Evolutionary conservation across 2,113 vertebrate species (phyloP).

Genomic region (Cottus gobio): DNA sequence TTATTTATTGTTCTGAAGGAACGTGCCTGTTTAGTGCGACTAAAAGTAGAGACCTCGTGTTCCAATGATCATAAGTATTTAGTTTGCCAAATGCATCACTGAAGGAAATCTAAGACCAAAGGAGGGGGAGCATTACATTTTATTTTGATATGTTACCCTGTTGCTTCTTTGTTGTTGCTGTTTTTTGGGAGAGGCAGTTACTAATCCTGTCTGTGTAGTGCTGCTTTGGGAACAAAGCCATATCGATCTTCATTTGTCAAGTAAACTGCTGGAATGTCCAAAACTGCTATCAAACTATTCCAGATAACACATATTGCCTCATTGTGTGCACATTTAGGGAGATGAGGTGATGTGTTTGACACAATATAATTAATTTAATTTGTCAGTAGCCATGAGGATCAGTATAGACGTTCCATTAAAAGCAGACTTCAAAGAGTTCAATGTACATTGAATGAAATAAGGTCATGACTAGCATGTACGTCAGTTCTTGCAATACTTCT

Average conservation of each 20-base stretch:
- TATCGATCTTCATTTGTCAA: constrained; percentile 3
- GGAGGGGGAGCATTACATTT: not conserved
- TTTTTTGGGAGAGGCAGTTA: not conserved
- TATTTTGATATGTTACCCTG: constrained; percentile 4
- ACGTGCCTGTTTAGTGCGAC: constrained; percentile 23
- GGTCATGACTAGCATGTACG: not conserved
- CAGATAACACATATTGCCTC: not conserved
- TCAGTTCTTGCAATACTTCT: not conserved
- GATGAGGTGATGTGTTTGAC: not conserved
- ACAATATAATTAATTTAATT: not conserved
- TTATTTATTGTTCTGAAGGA: constrained; percentile 9
- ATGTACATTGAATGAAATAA: not conserved
- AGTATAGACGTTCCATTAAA: not conserved
- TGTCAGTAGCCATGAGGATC: not conserved
- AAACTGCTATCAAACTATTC: not conserved
- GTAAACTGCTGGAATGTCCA: not conserved
- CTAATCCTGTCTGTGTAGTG: not conserved
- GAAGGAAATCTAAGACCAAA: constrained; percentile 8
- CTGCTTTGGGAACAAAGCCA: not conserved
- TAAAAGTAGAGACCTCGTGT: not conserved
- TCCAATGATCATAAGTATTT: not conserved
- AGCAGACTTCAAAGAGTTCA: not conserved
- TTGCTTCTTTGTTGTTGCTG: not conserved
- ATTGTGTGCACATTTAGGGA: not conserved
- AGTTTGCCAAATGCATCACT: constrained; percentile 40